These are phyloP conservation scores for Drosophila ercepeae DNA, from an alignment of 1,140 invertebrate genomes.

Conservation along the genomic window DNA sequence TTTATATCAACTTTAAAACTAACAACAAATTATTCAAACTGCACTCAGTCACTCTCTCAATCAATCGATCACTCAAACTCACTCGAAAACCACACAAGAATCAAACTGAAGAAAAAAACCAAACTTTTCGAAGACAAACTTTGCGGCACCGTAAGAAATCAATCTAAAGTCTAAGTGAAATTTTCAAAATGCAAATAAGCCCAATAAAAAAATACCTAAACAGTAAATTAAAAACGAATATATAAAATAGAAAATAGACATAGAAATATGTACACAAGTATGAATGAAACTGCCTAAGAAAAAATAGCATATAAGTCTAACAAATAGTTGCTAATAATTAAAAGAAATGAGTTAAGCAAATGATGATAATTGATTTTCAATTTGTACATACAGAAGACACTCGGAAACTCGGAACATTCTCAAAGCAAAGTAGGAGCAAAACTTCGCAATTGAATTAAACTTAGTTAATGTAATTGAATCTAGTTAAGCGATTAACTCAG, in stretches of 20 bases:
- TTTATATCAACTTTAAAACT: constrained; percentile 58
- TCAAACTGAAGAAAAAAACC: constrained; percentile 37
- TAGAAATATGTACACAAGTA: constrained; percentile 63
- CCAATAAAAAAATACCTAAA: constrained; percentile 27
- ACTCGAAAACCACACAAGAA: constrained; percentile 14
- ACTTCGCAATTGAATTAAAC: constrained; percentile 74
- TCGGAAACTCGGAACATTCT: constrained; percentile 37
- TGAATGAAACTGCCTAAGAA: constrained; percentile 80
- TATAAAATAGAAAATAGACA: constrained; percentile 52
- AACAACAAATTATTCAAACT: constrained; percentile 65
- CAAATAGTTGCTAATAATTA: constrained; percentile 58
- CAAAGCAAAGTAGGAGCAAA: constrained; percentile 81
- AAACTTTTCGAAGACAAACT: constrained; percentile 56
- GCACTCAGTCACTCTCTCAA: constrained; percentile 47
- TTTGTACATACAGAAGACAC: constrained; percentile 53
- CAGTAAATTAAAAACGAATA: constrained; percentile 54
- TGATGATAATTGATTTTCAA: constrained; percentile 49
- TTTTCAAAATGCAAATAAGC: constrained; percentile 35
- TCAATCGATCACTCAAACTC: constrained; percentile 19
- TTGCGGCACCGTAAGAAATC: constrained; percentile 64
- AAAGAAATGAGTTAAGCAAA: constrained; percentile 15
- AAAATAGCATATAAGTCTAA: constrained; percentile 69
- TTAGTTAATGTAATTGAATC: constrained; percentile 69
- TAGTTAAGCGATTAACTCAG: constrained; percentile 55
- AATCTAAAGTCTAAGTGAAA: constrained; percentile 40